Base-by-base conservation (phyloP, 2,797 vertebrate genomes). In the Chaenodraco wilsoni region DNA sequence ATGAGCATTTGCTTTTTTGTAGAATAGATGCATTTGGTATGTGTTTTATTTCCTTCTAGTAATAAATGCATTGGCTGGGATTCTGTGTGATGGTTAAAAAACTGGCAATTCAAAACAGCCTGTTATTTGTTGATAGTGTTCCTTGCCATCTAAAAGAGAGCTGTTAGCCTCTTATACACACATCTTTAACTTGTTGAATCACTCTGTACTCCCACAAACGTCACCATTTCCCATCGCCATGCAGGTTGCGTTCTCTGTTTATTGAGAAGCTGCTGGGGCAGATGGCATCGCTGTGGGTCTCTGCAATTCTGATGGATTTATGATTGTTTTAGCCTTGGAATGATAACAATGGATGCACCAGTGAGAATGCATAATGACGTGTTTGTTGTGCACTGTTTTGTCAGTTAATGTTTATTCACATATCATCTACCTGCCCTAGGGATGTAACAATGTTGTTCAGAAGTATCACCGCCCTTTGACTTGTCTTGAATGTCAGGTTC, bases 181-280 rank as follows among this genome's bases (percentile, higher is more conserved):
- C 31, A 55, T 63, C 59, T 54, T 57, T 27, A 74, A 72, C 49
- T 58, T 82, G 84, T 85, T 85, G 85, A 88, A 73, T 89, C 82
- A 84, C 49, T 54, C 46, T 73, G 37, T 50, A 3, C 49, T 76
- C 58, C 62, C 71, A 58, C 75, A 76, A 46, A 82, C 21, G 46
- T 80, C 76, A 72, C 57, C 44, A 5, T 66, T 51, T 59, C 69
- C 82, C 67, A 74, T 85, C 78, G 46, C 33, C 19, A 73, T 75
- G 71, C 77, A 67, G 70, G 66, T 82, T 82, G 74, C 49, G 60
- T 69, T 67, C 44, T 74, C 19, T 46, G 43, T 46, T 58, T 61
- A 37, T 66, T 68, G 31, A 49, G 49, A 72, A 65, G 63, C 33
- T 33, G 70, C 44, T 2, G 16, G 59, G 60, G 65, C 46, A 52